Conservation (phyloP, 2,888 invertebrate species). For the Callimorpha dominula region DNA sequence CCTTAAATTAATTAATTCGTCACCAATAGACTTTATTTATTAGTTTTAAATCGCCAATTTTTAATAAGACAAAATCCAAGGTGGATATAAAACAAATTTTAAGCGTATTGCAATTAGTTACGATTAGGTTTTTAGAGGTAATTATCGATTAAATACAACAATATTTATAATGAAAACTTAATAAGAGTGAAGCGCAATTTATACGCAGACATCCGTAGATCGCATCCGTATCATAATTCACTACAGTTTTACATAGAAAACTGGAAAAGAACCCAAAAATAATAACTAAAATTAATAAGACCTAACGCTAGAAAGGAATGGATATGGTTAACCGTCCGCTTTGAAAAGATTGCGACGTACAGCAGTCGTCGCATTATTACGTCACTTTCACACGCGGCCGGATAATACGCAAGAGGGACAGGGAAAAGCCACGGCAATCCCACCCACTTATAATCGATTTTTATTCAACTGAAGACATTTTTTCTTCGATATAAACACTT, state of each 20-base stretch:
- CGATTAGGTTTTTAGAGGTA: slow-evolving; percentile 35
- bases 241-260: slow-evolving; percentile 66
- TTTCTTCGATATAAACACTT: slow-evolving; percentile 54
- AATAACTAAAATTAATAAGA: slow-evolving; percentile 61
- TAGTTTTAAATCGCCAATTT: too few species aligned
- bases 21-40: too few species aligned
- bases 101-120: slow-evolving; percentile 34
- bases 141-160: slow-evolving; percentile 54
- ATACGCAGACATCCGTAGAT: slow-evolving; percentile 30
- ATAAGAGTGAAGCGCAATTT: slow-evolving; percentile 13
- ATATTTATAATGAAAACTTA: slow-evolving; percentile 30
- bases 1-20: neutral
- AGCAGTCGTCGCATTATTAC: slow-evolving; percentile 66
- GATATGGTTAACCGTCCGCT: slow-evolving; percentile 67
- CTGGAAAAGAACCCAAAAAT: slow-evolving; percentile 57
- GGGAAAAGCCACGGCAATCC: slow-evolving; percentile 63
- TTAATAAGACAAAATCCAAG: slow-evolving; percentile 9
- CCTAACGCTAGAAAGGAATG: slow-evolving; percentile 64
- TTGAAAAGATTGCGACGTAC: slow-evolving; percentile 54
- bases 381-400: slow-evolving; percentile 73
- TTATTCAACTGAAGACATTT: slow-evolving; percentile 66
- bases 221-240: slow-evolving; percentile 31
- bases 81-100: slow-evolving; percentile 31
- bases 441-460: slow-evolving; percentile 86
- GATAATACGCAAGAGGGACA: slow-evolving; percentile 66